These are phyloP conservation scores for Apis laboriosa DNA, from an alignment of 1,140 invertebrate species.

Conservation along the genomic window DNA sequence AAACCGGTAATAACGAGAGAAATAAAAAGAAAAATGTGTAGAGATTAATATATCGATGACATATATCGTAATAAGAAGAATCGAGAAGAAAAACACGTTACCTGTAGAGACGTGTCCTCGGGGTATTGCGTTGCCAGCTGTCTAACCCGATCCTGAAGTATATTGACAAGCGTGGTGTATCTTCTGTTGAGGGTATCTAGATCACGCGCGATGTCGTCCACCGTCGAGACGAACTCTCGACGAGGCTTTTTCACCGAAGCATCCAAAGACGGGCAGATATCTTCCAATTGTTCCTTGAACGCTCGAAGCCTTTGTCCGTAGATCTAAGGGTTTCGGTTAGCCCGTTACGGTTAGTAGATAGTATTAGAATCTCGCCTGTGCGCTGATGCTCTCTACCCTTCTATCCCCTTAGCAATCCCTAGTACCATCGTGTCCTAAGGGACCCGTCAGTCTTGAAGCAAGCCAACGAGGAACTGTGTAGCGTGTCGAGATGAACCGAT, in stretches of 20 bases:
- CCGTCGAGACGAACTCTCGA: slow-evolving; percentile 79
- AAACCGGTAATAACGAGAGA: neutral
- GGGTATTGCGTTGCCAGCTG: slow-evolving; percentile 78
- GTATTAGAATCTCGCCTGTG: slow-evolving; percentile 65
- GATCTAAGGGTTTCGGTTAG: slow-evolving; percentile 85
- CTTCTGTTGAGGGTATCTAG: slow-evolving; percentile 92
- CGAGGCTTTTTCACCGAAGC: slow-evolving; percentile 79
- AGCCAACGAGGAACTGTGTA: neutral
- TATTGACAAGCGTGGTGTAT: slow-evolving; percentile 88
- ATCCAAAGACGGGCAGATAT: slow-evolving; percentile 91
- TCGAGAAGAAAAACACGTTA: slow-evolving; percentile 66
- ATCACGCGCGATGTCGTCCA: slow-evolving; percentile 91
- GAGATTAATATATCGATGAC: neutral
- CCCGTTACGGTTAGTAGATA: slow-evolving; percentile 77
- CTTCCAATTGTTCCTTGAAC: slow-evolving; percentile 93
- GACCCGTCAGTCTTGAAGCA: neutral
- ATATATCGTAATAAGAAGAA: neutral
- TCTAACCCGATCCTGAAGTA: slow-evolving; percentile 84
- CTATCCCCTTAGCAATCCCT: slow-evolving; percentile 20
- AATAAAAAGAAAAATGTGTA: neutral
- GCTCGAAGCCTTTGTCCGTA: slow-evolving; percentile 93
- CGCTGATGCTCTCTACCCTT: slow-evolving; percentile 20
- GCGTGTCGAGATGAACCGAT: neutral
- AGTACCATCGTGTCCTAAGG: neutral
- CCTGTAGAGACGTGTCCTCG: slow-evolving; percentile 79